Base-by-base conservation (phyloP, 2,888 invertebrate species). In the Isoperla grammatica region DNA sequence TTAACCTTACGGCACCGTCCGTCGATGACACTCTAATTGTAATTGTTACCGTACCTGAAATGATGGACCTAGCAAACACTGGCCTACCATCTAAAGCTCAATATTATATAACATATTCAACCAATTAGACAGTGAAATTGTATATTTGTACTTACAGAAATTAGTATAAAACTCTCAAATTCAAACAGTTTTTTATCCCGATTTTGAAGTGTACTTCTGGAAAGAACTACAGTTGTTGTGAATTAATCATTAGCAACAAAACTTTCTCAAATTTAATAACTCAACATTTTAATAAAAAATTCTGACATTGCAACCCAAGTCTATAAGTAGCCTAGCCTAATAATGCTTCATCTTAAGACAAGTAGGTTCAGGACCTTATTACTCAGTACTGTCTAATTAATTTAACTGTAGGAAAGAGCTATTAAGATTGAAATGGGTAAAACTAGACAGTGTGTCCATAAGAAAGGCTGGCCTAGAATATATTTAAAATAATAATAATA, bases 171-270 rank as follows among this genome's bases (percentile, higher is more conserved):
- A 62, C 39, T 56, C 42, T 56, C 56, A 59, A 62, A 56, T 48
- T 62, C 62, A 62, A 62, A 50, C 62, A 56, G 56, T 58, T 35
- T 49, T n/a, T 46, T 56, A 56, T 62, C 62, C 59, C 56, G 59
- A 57, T 43, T 62, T 45, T 53, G 62, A 42, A 56, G 61, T 59
- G 40, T 59, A 49, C 39, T 64, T 64, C 64, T 64, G 64, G 64
- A 64, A 64, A 64, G 64, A 64, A 64, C 64, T 64, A 59, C 61
- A 64, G 42, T 59, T 60, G 59, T 53, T 37, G 19, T 37, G 39
- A 53, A 39, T 53, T 53, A 53, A 39, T 49, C n/a, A 35, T 29
- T 49, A 29, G 15, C 4, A 49, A 49, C n/a, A 49, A 49, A 49
- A 13, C 15, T 22, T 29, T 6, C 13, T 29, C 9, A 48, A 49